phyloP scores from a whole-genome alignment of 2,888 invertebrate species.

The Ctenicera cuprea region DNA sequence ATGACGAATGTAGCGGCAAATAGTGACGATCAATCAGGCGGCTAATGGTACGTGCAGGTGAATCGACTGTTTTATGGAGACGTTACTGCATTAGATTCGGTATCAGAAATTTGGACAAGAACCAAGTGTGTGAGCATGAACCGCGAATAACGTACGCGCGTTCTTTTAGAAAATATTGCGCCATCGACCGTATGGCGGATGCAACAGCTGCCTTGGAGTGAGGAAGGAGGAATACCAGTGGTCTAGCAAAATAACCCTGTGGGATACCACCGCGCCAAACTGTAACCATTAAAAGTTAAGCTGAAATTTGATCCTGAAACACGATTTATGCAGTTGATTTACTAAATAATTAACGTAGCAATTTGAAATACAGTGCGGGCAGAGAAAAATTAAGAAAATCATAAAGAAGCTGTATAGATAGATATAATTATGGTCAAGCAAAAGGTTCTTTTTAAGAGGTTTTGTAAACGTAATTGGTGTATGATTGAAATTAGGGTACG shows the following conservation, averaged over 20 bases:
- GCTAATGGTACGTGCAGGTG: conserved; percentile 63
- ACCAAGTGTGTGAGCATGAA: conserved; percentile 41
- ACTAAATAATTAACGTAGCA: too few species aligned
- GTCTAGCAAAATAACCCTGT: background rate
- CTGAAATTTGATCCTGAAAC: background rate
- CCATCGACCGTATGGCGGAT: conserved; percentile 25
- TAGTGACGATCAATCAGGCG: conserved; percentile 64
- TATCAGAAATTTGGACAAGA: conserved; percentile 46
- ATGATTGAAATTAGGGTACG: conserved; percentile 46
- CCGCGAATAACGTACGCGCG: conserved; percentile 37
- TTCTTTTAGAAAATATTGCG: conserved; percentile 46
- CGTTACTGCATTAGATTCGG: conserved; percentile 40
- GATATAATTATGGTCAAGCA: too few species aligned
- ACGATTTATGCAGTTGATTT: too few species aligned
- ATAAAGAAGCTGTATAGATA: too few species aligned
- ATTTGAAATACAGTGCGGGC: too few species aligned
- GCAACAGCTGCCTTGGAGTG: conserved; percentile 31
- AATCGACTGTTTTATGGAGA: conserved; percentile 58
- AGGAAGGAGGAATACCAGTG: background rate
- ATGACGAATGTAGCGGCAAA: conserved; percentile 65
- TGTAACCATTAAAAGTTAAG: background rate
- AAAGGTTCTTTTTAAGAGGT: background rate
- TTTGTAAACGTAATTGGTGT: conserved; percentile 27
- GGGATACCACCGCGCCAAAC: background rate
- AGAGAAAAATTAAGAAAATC: too few species aligned